Base-by-base conservation (phyloP, 2,888 invertebrate species). In the Nephrotoma flavescens region DNA sequence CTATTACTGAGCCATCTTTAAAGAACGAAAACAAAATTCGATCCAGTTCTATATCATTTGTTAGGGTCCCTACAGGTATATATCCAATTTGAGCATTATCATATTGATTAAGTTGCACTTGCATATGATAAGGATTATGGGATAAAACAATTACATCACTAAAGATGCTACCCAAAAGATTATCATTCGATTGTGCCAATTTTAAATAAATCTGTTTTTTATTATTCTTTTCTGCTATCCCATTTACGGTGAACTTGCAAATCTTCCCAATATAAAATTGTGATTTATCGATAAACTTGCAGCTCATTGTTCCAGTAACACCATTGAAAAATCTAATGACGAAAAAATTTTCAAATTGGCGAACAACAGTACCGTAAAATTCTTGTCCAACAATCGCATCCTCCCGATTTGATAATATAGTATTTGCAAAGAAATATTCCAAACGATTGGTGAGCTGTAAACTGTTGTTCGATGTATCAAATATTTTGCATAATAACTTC, bases 361-460 rank as follows among this genome's bases (percentile, higher is more conserved):
- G 90, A 0, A 92, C 90, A 41, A 92, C 89, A 1, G 90, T 91
- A 2, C 92, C 92, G 0, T 89, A 87, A 83, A 89, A 91, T 1
- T 89, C 87, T 4, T 92, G 90, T 52, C 94, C 94, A 0, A 92
- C 88, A 57, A 91, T 90, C 0, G 93, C 94, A 7, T 94, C 90
- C 0, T 92, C 90, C 85, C 93, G 92, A 1, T 92, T 91, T 0
- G 89, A 90, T 5, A 96, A 90, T 45, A 94, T 90, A 15, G 92
- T 92, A 0, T 93, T 92, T 0, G 93, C 92, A 0, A 93, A 90
- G 87, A 96, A 90, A 9, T 96, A 92, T 2, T 94, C 93, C 3
- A 93, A 93, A 89, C 95, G 95, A 89, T 95, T 91, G 0, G 96
- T 96, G 31, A 96, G 92, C 86, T 93, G 90, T 0, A 95, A 90